Evolutionary conservation across 37 sponge, comb jelly and placozoan species (phyloP).

Genomic region (Mnemiopsis leidyi): DNA sequence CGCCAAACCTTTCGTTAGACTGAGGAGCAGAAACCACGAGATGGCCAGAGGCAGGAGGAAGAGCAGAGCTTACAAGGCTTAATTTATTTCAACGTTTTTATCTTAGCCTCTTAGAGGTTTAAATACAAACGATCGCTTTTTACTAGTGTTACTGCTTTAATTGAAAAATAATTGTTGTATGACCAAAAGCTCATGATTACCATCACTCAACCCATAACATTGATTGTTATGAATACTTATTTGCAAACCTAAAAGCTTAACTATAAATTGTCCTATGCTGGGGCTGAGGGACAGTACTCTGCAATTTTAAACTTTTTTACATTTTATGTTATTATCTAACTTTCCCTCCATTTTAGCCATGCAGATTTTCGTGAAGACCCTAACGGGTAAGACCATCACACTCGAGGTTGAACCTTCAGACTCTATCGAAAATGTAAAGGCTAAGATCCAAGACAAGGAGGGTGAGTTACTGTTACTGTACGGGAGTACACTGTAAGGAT

Average conservation of each 20-base stretch:
- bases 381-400: conserved; percentile 67
- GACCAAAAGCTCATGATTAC: too few relatives aligned
- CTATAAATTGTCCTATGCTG: too few relatives aligned
- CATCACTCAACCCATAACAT: too few relatives aligned
- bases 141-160: too few relatives aligned
- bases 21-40: conserved; percentile 96
- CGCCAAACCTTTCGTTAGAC: conserved; percentile 89
- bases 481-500: too few relatives aligned
- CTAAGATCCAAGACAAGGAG: conserved; percentile 67
- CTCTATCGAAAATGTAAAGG: conserved; percentile 67
- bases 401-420: conserved; percentile 67
- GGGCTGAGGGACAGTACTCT: too few relatives aligned
- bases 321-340: too few relatives aligned
- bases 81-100: not conserved
- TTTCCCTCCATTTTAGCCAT: conserved; percentile 20
- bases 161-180: too few relatives aligned
- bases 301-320: too few relatives aligned
- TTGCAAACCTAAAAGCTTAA: too few relatives aligned
- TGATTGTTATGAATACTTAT: too few relatives aligned
- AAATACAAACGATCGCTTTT: not conserved
- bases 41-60: conserved; percentile 85
- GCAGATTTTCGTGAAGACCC: conserved; percentile 68
- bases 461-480: not conserved
- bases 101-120: too few relatives aligned
- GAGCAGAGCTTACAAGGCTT: conserved; percentile 80